Evolutionary conservation across 2,888 invertebrate species (phyloP), one percentile per base, ranked within the genome.

Genomic region (Microctonus brassicae): DNA sequence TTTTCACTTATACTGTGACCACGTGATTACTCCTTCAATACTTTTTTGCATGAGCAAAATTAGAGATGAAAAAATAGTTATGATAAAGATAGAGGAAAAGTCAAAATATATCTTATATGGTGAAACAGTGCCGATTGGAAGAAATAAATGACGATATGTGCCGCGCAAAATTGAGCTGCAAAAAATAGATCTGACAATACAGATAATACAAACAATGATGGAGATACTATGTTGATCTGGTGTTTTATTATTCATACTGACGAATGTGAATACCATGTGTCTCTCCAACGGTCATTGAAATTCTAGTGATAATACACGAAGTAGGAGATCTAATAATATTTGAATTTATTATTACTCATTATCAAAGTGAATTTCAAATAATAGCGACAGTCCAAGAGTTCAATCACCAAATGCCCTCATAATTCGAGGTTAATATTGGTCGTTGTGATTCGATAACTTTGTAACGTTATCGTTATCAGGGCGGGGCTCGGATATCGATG

Each of bases 401-500:
- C 17, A 58, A 55, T 17, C n/a, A 13, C 22, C 5, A 20, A 47
- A 60, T 20, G 29, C 34, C 20, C n/a, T 55, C 6, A 39, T 58
- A 42, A 47, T 20, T 58, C 0, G 3, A 7, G 33, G 47, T 20
- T 68, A 29, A 62, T 63, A 67, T 69, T 66, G 39, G 42, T 52
- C 39, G 71, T 78, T 17, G 17, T 17, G 17, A n/a, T 76, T 80
- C 78, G 81, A 79, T 82, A 82, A 74, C 74, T 79, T 70, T 76
- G 78, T 81, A 80, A 80, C 72, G 78, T 80, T 82, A 82, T 82
- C 85, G 82, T 81, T 83, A 82, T 82, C 81, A 83, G 85, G 86
- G 87, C 82, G 86, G 85, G 85, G 86, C 84, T 82, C 78, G 79
- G 85, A 83, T 86, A 86, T 86, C 86, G 85, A 84, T 83, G 84